A percentile compares a stretch with the other conserved stretches of the same genome.
These are phyloP conservation scores for Manduca sexta DNA, from an alignment of 1,140 invertebrate species.

Conservation along the genomic window DNA sequence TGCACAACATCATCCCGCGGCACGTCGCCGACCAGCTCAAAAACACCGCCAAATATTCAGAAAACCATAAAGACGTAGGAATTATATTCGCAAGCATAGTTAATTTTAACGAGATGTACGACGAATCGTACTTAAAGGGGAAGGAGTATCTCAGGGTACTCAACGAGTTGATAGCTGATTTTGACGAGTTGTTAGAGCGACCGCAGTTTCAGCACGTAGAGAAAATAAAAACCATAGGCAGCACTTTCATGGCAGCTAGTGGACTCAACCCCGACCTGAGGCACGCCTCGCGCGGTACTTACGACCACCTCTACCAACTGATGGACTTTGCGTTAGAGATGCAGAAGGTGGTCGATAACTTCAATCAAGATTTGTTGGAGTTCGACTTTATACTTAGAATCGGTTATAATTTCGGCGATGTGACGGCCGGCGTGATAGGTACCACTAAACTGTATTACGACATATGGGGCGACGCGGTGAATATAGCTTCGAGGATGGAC, in stretches of 20 bases:
- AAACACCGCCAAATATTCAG: constrained; percentile 94
- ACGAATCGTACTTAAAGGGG: constrained; percentile 94
- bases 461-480: constrained; percentile 99
- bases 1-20: constrained; percentile 96
- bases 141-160: constrained; percentile 95
- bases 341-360: constrained; percentile 89
- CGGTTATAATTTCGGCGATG: constrained; percentile 90
- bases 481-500: constrained; percentile 97
- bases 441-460: constrained; percentile 97
- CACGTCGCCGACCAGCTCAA: constrained; percentile 95
- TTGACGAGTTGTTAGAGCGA: constrained; percentile 91
- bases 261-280: constrained; percentile 88
- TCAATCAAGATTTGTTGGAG: constrained; percentile 90
- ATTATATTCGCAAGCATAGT: constrained; percentile 97
- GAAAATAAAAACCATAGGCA: constrained; percentile 98
- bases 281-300: constrained; percentile 74
- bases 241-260: constrained; percentile 98
- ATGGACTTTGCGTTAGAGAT: constrained; percentile 92
- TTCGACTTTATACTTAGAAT: constrained; percentile 94
- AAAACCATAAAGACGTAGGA: constrained; percentile 94
- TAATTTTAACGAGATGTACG: constrained; percentile 97
- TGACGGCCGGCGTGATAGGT: constrained; percentile 96
- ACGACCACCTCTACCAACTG: constrained; percentile 88
- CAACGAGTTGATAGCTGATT: constrained; percentile 96
- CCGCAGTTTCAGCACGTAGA: constrained; percentile 91